Evolutionary conservation across 1,140 invertebrate genomes (phyloP).

Genomic region (Drosophila guanche): DNA sequence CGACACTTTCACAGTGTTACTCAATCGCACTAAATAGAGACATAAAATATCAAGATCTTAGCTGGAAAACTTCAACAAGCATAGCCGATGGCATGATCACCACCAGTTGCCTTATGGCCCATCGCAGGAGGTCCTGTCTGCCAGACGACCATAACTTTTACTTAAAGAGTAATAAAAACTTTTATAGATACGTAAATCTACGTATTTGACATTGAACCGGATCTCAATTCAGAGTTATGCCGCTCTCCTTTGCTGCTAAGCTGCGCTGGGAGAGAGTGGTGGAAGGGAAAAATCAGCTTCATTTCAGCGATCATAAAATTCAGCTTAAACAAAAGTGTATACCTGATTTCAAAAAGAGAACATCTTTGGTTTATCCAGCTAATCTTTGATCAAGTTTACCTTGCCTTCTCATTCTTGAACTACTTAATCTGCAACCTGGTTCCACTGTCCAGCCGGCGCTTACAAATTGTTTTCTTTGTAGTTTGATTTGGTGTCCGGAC

Average conservation of each 20-base stretch:
- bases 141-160: no score
- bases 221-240: no score
- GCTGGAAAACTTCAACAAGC: conserved; percentile 20
- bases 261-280: no score
- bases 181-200: no score
- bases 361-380: not conserved
- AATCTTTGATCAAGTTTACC: not conserved
- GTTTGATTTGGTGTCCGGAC: conserved; percentile 30
- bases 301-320: no score
- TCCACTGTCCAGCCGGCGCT: conserved; percentile 45
- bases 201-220: no score
- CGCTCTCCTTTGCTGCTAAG: no score
- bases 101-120: no score
- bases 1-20: conserved; percentile 27
- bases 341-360: not conserved
- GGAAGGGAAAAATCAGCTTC: no score
- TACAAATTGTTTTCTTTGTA: conserved; percentile 46
- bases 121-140: no score
- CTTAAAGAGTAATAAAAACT: no score
- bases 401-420: not conserved
- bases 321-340: no score
- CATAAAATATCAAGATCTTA: not conserved
- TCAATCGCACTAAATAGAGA: conserved; percentile 17
- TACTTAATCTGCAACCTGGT: not conserved
- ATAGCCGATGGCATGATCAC: not conserved